Base-by-base conservation (phyloP, 1,140 invertebrate genomes). In the Leptoteleia sp. region DNA sequence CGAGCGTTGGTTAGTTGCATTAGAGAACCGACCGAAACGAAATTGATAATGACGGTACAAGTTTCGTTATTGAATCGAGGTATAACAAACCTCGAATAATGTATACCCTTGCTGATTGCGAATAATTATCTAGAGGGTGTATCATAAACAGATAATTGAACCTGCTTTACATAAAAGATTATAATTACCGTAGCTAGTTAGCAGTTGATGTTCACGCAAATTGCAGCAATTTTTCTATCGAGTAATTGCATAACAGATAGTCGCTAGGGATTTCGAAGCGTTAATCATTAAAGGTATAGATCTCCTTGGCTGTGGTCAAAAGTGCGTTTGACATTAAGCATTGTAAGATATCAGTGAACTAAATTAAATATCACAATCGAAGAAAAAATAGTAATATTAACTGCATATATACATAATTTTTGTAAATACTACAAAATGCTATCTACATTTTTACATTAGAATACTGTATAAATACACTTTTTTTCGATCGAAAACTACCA, bases 201-300 rank as follows among this genome's bases (percentile, higher is more conserved):
- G 50, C 9, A 33, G 40, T 5, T 35, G 50, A 29, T 38, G 64
- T 33, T 64, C 4, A 1, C 29, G 33, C 16, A 55, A 68, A 68
- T 47, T 55, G 50, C 3, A 22, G 42, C 19, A 1, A 47, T 55
- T 68, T 47, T 68, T 67, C 29, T 47, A 68, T 67, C 12, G 9
- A 0, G 40, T 67, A 67, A 67, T 54, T 67, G 62, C 35, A 67
- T 67, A 67, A 67, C 62, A 54, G 48, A 67, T 27, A 67, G 62
- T 54, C 50, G 4, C 25, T 4, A n/a, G 50, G 50, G 50, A 45
- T 43, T 52, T 38, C 29, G 45, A 43, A 1, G 43, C 17, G 13
- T 16, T 13, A 59, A 43, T 43, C 40, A 59, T 59, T 59, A 55
- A 55, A 29, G 43, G 38, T 11, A 33, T 27, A 25, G n/a, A n/a